These are phyloP conservation scores for Dendroctonus valens DNA, from an alignment of 1,140 invertebrate species.

Conservation along the genomic window DNA sequence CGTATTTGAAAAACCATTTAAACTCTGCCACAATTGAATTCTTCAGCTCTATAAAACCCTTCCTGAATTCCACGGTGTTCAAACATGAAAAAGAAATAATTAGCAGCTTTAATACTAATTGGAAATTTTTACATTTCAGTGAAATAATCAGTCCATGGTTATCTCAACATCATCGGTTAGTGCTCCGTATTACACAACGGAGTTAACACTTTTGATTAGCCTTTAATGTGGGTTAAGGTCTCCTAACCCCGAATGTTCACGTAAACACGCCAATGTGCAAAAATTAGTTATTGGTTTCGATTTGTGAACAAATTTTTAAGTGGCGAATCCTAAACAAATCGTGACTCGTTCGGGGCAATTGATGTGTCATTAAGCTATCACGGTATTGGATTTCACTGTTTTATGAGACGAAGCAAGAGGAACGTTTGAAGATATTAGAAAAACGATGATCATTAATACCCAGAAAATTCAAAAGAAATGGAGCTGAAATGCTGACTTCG, in stretches of 20 bases:
- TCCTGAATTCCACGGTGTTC: background rate
- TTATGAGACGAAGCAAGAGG: background rate
- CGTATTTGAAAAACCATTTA: background rate
- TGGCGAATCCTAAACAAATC: background rate
- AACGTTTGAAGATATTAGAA: background rate
- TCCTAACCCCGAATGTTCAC: background rate
- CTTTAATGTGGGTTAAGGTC: constrained; percentile 23
- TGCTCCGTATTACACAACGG: constrained; percentile 9
- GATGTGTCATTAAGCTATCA: background rate
- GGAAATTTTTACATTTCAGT: constrained; percentile 1
- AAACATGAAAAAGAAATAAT: constrained; percentile 12
- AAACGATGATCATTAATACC: too few species aligned
- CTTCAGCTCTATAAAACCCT: background rate
- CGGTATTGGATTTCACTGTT: background rate
- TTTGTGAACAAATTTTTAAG: background rate
- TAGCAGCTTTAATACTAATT: background rate
- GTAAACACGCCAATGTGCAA: background rate
- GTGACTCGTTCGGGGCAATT: background rate
- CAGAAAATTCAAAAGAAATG: too few species aligned
- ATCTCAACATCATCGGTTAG: constrained; percentile 18
- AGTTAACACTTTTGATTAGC: constrained; percentile 10
- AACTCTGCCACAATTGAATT: background rate
- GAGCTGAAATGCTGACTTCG: too few species aligned
- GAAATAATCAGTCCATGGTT: constrained; percentile 19
- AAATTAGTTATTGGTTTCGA: background rate